phyloP scores from a whole-genome alignment of 2,888 invertebrate genomes.

The Siphonodentalium dalli region DNA sequence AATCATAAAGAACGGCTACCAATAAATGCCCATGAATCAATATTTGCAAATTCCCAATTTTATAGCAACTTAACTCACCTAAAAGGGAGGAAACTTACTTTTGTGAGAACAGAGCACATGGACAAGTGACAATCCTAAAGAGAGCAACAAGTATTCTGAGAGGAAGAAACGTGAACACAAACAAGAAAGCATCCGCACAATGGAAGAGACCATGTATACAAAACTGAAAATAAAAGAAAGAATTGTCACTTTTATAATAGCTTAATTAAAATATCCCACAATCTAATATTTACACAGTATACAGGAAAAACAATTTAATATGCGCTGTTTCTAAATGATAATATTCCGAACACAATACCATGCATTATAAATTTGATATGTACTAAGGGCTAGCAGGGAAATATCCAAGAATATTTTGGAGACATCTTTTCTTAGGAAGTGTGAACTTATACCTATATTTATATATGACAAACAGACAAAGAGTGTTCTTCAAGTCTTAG shows the following conservation, averaged over 20 bases:
- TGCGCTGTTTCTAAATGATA: background rate
- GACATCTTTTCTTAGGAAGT: too few relatives aligned
- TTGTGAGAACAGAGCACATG: constrained; percentile 44
- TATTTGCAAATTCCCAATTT: too few relatives aligned
- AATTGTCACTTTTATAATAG: background rate
- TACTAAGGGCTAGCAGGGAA: background rate
- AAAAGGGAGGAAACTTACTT: constrained; percentile 27
- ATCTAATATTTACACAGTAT: background rate
- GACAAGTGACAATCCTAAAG: constrained; percentile 73
- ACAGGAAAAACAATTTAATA: background rate
- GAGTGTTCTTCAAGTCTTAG: too few relatives aligned
- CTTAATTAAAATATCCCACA: background rate
- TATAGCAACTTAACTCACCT: too few relatives aligned
- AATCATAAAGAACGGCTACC: too few relatives aligned
- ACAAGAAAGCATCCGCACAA: constrained; percentile 96
- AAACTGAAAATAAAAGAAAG: constrained; percentile 52
- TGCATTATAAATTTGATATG: background rate
- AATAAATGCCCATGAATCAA: too few relatives aligned
- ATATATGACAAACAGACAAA: too few relatives aligned
- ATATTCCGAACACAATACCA: background rate
- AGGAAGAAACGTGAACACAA: constrained; percentile 96
- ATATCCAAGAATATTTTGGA: too few relatives aligned
- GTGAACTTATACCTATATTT: too few relatives aligned
- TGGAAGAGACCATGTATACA: constrained; percentile 67
- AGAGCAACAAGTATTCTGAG: constrained; percentile 87